Base-by-base conservation (phyloP, 1,140 invertebrate genomes). In the Eumaeus atala region DNA sequence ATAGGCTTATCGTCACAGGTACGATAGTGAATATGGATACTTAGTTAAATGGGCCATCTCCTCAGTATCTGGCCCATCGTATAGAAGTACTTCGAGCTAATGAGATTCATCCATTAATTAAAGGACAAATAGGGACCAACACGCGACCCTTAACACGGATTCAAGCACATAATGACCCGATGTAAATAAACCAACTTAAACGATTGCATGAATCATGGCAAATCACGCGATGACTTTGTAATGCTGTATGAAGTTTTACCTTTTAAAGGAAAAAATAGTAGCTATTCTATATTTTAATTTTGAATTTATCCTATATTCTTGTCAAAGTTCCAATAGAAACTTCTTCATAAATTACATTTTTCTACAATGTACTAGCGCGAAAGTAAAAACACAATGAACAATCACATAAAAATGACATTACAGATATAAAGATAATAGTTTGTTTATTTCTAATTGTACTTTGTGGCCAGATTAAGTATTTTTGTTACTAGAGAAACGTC, bases 51-150 rank as follows among this genome's bases (percentile, higher is more conserved):
- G 54, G 50, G 14, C 9, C 35, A 35, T 37, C 42, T 11, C 17
- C 52, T 16, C 3, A 42, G 54, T 53, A 40, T 34, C n/a, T n/a
- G n/a, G n/a, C 49, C 53, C 38, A 67, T 61, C 58, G 61, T 61
- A 61, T 54, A 66, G 54, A 75, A 75, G 55, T 75, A 68, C 73
- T 69, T 56, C 70, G 66, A 64, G 61, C 64, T 80, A 79, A 78
- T 80, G 64, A 66, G 74, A 69, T 77, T 77, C 72, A 67, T 64
- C 75, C 71, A 77, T 77, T 83, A 77, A 80, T 79, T 79, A 80
- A 65, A 61, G 58, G 62, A 74, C 65, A 66, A 64, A 72, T 80
- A 66, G 75, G 62, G 47, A 48, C 11, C 55, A 72, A 71, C 79
- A 83, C 79, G 79, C 72, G 64, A 83, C 44, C 56, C 40, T 44